phyloP scores from a whole-genome alignment of 1,140 invertebrate species.

The Drosophila leontia region DNA sequence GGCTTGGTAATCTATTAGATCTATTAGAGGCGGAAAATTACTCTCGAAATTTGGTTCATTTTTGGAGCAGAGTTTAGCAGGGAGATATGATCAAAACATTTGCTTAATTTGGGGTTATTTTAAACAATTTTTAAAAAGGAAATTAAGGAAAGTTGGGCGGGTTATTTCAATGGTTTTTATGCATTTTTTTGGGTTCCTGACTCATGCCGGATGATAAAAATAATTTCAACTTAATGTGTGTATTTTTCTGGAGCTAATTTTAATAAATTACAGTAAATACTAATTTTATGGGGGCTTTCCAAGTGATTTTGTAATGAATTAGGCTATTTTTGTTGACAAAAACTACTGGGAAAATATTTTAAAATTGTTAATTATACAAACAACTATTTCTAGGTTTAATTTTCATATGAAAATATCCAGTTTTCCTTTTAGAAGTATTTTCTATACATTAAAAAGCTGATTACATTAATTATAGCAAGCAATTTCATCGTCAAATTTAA shows the following conservation, averaged over 20 bases:
- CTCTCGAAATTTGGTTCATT: conserved; percentile 20
- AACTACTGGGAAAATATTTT: neutral
- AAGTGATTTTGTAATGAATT: neutral
- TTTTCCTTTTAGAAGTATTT: neutral
- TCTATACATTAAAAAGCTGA: neutral
- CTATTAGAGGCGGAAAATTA: conserved; percentile 53
- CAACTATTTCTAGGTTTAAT: neutral
- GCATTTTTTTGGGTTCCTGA: neutral
- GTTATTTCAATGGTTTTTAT: neutral
- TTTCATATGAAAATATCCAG: neutral
- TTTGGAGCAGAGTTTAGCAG: conserved; percentile 29
- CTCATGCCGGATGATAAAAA: neutral
- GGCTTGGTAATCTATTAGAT: conserved; percentile 32
- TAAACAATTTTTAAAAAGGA: neutral
- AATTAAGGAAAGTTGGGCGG: conserved; percentile 3
- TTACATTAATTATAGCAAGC: neutral
- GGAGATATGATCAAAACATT: conserved; percentile 54
- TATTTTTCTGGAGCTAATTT: conserved; percentile 1
- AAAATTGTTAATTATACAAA: neutral
- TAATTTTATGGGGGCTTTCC: neutral
- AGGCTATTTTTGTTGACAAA: neutral
- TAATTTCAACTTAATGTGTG: neutral
- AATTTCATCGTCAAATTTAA: neutral
- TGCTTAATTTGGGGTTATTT: conserved; percentile 24
- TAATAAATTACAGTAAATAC: neutral